Conservation (phyloP, 2,113 vertebrate species). For the Stictonetta naevosa region DNA sequence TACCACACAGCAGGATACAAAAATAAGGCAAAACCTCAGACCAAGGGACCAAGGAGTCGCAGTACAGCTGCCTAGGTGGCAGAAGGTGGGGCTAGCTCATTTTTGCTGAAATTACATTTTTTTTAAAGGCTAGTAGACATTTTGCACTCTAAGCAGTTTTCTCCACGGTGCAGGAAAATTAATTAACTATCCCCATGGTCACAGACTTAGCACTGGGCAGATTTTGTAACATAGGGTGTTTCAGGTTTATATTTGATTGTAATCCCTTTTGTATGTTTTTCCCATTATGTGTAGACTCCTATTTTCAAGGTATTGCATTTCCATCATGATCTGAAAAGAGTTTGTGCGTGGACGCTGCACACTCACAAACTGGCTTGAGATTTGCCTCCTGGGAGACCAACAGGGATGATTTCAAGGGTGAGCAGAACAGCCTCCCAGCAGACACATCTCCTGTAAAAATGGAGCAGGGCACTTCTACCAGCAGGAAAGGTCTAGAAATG, state of each 20-base stretch:
- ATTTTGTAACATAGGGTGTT: neutral
- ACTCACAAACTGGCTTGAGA: neutral
- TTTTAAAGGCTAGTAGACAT: neutral
- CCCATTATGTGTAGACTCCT: neutral
- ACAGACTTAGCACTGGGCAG: neutral
- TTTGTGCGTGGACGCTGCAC: fast-evolving
- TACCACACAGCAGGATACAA: neutral
- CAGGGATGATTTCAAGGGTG: neutral
- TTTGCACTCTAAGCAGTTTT: constrained; percentile 17
- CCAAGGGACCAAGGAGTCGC: neutral
- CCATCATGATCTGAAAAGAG: neutral
- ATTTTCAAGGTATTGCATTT: neutral
- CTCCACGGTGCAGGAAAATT: neutral
- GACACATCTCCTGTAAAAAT: neutral
- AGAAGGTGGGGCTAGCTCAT: neutral
- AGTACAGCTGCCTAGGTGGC: neutral
- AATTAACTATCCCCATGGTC: neutral
- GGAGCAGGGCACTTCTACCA: neutral
- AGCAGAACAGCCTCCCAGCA: neutral
- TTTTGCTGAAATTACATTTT: constrained; percentile 5
- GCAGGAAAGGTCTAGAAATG: neutral
- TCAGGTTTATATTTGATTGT: neutral
- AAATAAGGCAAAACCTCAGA: neutral
- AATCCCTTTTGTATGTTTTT: constrained; percentile 16
- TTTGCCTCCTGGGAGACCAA: neutral